Evolutionary conservation across 2,888 invertebrate genomes (phyloP), one percentile per base, ranked within the genome.

Genomic region (Phaedon cochleariae): DNA sequence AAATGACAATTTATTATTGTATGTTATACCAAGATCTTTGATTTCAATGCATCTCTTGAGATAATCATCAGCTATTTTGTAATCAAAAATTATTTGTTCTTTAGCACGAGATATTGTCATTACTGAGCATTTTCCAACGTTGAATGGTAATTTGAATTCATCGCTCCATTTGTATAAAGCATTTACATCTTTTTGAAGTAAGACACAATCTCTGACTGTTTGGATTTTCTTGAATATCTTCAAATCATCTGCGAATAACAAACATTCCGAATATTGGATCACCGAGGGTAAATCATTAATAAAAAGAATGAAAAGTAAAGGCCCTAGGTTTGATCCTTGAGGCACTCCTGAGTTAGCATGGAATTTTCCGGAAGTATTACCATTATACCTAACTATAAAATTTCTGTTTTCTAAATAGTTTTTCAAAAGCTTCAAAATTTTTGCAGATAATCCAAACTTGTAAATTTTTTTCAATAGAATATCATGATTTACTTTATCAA

Each of bases 21-120:
- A 48, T n/a, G 7, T 48, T 9, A 48, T 48, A 22, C 48, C 48
- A 6, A 48, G 18, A 48, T 48, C 48, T 48, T 48, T 48, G n/a
- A 21, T 2, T 48, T 21, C 48, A 12, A 5, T 48, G 20, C 48
- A 48, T 48, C 48, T 48, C 48, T 20, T 48, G 12, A 48, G 20
- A 48, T 20, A 20, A 48, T 48, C 48, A 48, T 48, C 18, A 48
- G 2, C 48, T 20, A 48, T 48, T 48, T 48, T 20, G 20, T 48
- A 18, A 48, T 48, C 21, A 5, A 48, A 48, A 21, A 48, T 20
- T 48, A 48, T 48, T 21, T 20, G 20, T 20, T 48, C 20, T 20
- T 48, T 22, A 9, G 20, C 4, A 20, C 15, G 10, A 7, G 31
- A 34, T 9, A 34, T 10, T 34, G 10, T 9, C 10, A 34, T 34